phyloP scores from a whole-genome alignment of 2,797 vertebrate genomes.

The Alcedo atthis region DNA sequence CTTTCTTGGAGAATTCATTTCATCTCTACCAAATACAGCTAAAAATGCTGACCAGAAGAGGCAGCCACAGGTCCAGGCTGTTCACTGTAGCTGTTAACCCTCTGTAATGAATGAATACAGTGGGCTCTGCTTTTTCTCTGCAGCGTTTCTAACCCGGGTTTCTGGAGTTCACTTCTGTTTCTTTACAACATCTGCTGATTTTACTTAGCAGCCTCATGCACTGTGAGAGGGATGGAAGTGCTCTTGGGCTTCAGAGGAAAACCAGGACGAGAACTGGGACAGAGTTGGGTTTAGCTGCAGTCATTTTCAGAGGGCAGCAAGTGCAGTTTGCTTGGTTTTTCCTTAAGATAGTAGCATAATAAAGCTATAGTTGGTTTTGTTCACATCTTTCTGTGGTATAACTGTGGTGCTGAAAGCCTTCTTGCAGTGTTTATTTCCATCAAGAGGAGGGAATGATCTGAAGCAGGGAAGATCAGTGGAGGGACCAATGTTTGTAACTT shows the following conservation, averaged over 20 bases:
- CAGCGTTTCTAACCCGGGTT: background rate
- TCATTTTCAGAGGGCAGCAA: background rate
- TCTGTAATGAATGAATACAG: background rate
- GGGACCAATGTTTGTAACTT: background rate
- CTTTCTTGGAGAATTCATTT: background rate
- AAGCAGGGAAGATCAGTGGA: background rate
- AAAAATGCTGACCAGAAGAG: constrained; percentile 5
- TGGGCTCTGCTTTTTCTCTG: background rate
- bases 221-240: background rate
- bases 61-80: background rate
- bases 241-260: constrained; percentile 21
- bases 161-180: background rate
- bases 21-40: background rate
- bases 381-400: background rate
- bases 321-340: background rate
- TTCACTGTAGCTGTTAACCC: background rate
- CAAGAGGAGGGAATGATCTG: background rate
- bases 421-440: background rate
- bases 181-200: background rate
- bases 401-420: background rate
- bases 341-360: background rate
- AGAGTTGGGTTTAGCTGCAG: background rate
- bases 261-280: background rate
- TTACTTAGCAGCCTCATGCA: background rate
- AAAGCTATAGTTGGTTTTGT: background rate